Evolutionary conservation across 2,113 vertebrate genomes (phyloP), one percentile per base, ranked within the genome.

Genomic region (Lamprologus speciosus): DNA sequence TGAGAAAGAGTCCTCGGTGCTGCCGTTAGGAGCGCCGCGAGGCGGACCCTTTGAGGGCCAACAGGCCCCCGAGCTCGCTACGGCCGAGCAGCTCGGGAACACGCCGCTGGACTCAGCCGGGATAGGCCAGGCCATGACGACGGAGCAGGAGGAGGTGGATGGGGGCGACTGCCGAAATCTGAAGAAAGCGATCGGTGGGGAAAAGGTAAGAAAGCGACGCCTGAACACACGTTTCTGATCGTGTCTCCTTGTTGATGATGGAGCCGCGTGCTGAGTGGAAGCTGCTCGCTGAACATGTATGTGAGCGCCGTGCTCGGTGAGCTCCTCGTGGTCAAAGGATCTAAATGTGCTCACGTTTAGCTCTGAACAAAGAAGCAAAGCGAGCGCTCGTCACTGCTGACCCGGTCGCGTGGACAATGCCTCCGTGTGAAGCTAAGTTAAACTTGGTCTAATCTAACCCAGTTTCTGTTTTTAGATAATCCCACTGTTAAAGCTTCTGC

Each of bases 71-170:
- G 98, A 98, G 63, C 83, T 96, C 85, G 93, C 94, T 31, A 93
- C 95, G 45, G 93, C 95, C 1, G 97, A 99, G 94, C 97, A 97
- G 85, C 97, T 98, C 51, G 98, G 97, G 93, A 97, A 96, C 94
- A 96, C 97, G 95, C 96, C 96, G 73, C 94, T 98, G 94, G 98
- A 99, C 91, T 95, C 97, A 2, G 96, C 96, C 83, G 96, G 97
- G 60, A 96, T 97, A 0, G 96, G 97, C 54, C 97, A 97, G 81
- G 95, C 97, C 94, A 96, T 98, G 96, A 97, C 98, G 85, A 94
- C 96, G 0, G 98, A 99, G 91, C 95, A 97, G 83, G 98, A 99
- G 81, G 98, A 99, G 45, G 96, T 96, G 91, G 98, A 99, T 50
- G 94, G 90, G 35, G 93, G 93, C 1, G 98, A 99, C 80, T 98